phyloP scores from a whole-genome alignment of 2,888 invertebrate species.

The Rhogogaster chlorosoma region DNA sequence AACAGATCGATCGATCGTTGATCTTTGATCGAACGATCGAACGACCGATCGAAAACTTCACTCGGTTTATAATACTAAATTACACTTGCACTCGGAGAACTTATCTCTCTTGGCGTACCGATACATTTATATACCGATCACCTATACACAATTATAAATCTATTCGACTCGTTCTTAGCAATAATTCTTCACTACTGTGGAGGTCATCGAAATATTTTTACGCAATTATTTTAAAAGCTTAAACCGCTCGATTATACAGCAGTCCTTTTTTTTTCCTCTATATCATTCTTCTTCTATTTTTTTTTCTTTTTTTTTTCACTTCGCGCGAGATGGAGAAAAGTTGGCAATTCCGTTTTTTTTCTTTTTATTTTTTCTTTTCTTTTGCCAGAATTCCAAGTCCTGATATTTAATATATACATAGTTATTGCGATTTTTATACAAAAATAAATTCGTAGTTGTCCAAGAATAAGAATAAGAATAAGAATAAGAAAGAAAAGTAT shows the following conservation, averaged over 20 bases:
- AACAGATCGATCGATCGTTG: background rate
- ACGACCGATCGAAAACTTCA: background rate
- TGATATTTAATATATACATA: no score
- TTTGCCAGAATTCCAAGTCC: background rate
- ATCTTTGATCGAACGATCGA: background rate
- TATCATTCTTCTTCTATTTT: background rate
- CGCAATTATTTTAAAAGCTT: conserved; percentile 12
- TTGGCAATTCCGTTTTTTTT: background rate
- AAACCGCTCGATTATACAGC: background rate
- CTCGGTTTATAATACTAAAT: background rate
- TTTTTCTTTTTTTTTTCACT: background rate
- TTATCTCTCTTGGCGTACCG: background rate
- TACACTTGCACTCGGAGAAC: background rate
- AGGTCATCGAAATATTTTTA: background rate
- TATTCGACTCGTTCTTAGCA: conserved; percentile 12
- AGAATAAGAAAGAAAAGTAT: no score
- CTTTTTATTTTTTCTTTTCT: background rate
- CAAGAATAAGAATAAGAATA: background rate
- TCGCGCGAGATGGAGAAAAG: background rate
- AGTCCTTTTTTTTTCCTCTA: background rate
- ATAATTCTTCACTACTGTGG: background rate
- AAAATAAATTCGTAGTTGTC: background rate
- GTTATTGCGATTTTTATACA: background rate
- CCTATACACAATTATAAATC: background rate
- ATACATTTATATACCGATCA: background rate